phyloP scores from a whole-genome alignment of 2,797 vertebrate genomes.

The Chlorospingus flavigularis region DNA sequence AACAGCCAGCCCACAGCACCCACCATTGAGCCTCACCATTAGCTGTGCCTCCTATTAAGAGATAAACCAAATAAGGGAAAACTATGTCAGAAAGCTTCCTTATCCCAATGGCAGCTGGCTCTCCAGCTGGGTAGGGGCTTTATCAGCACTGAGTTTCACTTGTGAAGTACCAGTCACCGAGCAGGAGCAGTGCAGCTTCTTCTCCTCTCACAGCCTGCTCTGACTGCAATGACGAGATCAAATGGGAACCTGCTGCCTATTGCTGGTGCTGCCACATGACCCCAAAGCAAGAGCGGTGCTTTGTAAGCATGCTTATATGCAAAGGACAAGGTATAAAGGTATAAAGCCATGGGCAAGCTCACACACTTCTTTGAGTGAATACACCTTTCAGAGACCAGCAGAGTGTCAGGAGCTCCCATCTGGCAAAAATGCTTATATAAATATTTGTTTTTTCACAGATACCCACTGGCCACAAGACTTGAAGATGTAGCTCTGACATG shows the following conservation, averaged over 20 bases:
- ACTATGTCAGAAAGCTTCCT: background rate
- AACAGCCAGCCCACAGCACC: background rate
- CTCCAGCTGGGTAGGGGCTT: background rate
- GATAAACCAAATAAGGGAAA: background rate
- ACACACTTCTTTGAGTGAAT: accelerated
- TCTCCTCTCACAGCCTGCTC: accelerated
- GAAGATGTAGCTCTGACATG: background rate
- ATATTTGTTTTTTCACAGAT: background rate
- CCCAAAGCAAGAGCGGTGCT: background rate
- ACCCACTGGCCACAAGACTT: background rate
- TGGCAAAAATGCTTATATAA: background rate
- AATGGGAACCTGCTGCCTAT: background rate
- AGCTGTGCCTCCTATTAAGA: background rate
- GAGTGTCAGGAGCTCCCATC: background rate
- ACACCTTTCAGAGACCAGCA: background rate
- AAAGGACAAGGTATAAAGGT: background rate
- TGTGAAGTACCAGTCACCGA: background rate
- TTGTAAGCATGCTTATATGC: background rate
- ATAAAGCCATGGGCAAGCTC: background rate
- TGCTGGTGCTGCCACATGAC: accelerated
- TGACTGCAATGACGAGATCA: accelerated
- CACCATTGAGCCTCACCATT: background rate
- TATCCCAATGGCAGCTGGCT: background rate
- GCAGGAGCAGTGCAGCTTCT: background rate
- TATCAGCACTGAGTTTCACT: background rate